Conservation (phyloP, 2,797 vertebrate species). For the Vipera ursinii region DNA sequence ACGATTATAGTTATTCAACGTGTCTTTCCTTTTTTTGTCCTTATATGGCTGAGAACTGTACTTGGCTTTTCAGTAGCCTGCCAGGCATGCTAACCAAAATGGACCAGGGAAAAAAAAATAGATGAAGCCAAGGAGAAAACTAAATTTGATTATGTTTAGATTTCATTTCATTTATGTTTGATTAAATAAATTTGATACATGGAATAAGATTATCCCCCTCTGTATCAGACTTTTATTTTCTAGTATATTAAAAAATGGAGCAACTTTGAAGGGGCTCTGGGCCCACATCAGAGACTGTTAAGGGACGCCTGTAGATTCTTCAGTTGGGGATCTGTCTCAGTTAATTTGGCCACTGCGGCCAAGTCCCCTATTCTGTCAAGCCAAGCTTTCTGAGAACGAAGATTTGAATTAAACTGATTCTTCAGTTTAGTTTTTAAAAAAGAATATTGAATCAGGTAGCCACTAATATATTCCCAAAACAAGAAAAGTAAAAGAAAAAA, state of each 20-base stretch:
- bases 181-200: background rate
- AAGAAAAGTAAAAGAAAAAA: background rate
- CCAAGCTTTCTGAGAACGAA: background rate
- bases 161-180: background rate
- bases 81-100: background rate
- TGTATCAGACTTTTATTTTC: background rate
- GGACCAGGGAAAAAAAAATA: background rate
- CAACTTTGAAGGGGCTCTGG: background rate
- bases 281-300: background rate
- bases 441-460: background rate
- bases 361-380: background rate
- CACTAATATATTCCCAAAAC: background rate
- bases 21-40: background rate
- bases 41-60: background rate
- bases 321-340: background rate
- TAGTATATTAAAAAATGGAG: background rate
- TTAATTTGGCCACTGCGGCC: background rate
- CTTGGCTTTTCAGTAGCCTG: background rate
- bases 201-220: background rate
- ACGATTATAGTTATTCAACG: background rate
- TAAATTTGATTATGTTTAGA: background rate
- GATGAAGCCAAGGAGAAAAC: background rate
- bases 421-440: background rate
- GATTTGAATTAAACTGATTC: background rate
- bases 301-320: background rate